Conservation (phyloP, 2,888 invertebrate species). For the Eupsilia transversa region DNA sequence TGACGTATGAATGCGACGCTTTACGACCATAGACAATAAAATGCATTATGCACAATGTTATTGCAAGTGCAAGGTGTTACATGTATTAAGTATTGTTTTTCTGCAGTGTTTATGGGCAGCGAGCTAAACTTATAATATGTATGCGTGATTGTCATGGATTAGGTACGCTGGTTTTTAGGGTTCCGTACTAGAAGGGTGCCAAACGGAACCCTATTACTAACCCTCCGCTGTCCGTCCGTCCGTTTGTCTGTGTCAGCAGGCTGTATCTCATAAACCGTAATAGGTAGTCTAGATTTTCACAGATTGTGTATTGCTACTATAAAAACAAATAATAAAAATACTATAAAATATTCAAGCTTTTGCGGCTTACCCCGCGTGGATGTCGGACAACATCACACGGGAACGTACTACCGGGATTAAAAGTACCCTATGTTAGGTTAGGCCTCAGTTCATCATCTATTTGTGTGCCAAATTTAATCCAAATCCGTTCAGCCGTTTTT, state of each 20-base stretch:
- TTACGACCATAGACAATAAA: conserved; percentile 47
- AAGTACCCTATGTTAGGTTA: neutral
- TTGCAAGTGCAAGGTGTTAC: conserved; percentile 3
- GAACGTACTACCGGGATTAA: neutral
- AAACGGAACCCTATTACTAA: no score
- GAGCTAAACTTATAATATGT: neutral
- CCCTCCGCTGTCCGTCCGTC: no score
- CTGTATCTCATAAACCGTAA: no score
- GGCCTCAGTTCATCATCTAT: no score
- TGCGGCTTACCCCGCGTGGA: neutral
- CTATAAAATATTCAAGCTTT: neutral
- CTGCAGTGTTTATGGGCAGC: conserved; percentile 1
- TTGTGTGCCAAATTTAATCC: neutral
- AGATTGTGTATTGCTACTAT: no score
- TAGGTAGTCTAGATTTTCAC: no score
- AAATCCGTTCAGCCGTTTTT: neutral
- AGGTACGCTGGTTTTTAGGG: no score
- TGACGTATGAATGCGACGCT: conserved; percentile 24
- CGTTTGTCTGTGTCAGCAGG: no score
- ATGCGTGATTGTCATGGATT: neutral
- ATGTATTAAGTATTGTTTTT: neutral
- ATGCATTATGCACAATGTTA: conserved; percentile 34
- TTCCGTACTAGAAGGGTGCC: no score
- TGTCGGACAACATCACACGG: neutral
- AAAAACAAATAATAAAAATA: no score